Percentiles rank a stretch among this genome's conserved stretches.
phyloP scores from a whole-genome alignment of 2,113 vertebrate genomes.

The Oncorhynchus mykiss region DNA sequence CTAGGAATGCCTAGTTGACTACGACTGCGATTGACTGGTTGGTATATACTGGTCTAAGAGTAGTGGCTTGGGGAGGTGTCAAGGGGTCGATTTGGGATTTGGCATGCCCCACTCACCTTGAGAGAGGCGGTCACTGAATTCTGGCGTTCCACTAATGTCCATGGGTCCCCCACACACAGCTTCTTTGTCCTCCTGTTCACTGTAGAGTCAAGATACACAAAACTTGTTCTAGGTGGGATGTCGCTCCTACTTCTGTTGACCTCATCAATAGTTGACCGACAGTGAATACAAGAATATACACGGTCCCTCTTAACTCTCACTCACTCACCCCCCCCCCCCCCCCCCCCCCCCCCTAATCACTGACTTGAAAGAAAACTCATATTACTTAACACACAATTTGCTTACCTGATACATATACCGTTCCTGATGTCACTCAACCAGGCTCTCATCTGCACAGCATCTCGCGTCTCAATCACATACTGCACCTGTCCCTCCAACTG shows the following conservation, averaged over 20 bases:
- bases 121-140: conserved; percentile 82
- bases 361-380: too few relatives aligned
- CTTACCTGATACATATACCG: conserved; percentile 83
- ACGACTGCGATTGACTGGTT: too few relatives aligned
- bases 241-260: neutral
- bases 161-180: conserved; percentile 74
- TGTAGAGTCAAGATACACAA: conserved; percentile 34
- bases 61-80: too few relatives aligned
- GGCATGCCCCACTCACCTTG: conserved; percentile 72
- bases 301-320: too few relatives aligned
- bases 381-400: neutral
- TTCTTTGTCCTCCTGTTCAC: conserved; percentile 77
- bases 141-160: conserved; percentile 76
- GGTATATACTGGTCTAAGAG: too few relatives aligned
- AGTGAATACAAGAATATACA: too few relatives aligned
- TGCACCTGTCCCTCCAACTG: conserved; percentile 82
- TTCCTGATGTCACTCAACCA: conserved; percentile 91
- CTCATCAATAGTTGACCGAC: too few relatives aligned
- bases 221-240: neutral
- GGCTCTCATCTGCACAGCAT: conserved; percentile 85
- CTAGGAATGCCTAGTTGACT: too few relatives aligned
- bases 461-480: conserved; percentile 87
- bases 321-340: too few relatives aligned
- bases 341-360: too few relatives aligned
- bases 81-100: too few relatives aligned